Percentiles rank a stretch among this genome's conserved stretches.
Evolutionary conservation across 2,113 vertebrate genomes (phyloP).

Genomic region (Rhea americana): DNA sequence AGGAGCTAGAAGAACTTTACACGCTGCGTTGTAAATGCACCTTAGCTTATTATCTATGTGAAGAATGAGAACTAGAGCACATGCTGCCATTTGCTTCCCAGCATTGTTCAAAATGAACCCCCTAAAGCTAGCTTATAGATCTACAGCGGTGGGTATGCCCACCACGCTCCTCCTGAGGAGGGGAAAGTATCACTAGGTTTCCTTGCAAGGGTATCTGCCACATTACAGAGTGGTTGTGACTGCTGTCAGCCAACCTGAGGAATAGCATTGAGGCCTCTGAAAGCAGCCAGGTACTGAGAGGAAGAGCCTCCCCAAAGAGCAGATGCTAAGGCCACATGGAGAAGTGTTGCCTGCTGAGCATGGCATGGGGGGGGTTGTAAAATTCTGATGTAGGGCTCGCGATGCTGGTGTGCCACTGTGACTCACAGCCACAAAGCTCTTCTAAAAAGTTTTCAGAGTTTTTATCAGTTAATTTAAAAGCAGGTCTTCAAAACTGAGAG

Average conservation of each 20-base stretch:
- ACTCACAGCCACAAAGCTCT: neutral
- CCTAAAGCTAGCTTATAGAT: neutral
- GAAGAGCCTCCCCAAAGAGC: neutral
- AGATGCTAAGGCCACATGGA: neutral
- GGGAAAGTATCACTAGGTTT: fast-evolving
- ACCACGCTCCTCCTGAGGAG: fast-evolving
- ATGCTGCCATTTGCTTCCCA: neutral
- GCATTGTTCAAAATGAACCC: neutral
- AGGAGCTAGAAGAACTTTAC: neutral
- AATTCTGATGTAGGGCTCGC: neutral
- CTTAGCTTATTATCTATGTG: neutral
- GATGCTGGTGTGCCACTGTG: neutral
- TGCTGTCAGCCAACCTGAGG: neutral
- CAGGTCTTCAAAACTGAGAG: neutral
- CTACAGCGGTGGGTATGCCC: neutral
- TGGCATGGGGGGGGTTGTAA: fast-evolving
- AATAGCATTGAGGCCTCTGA: neutral
- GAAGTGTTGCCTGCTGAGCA: neutral
- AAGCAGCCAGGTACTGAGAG: neutral
- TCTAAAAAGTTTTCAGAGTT: neutral
- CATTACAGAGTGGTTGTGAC: fast-evolving
- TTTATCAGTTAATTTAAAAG: neutral
- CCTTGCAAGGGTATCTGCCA: neutral
- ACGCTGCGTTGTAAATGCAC: neutral
- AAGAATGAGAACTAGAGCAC: neutral